Base-by-base conservation (phyloP, 2,797 vertebrate genomes). In the Sebastes vulpes region DNA sequence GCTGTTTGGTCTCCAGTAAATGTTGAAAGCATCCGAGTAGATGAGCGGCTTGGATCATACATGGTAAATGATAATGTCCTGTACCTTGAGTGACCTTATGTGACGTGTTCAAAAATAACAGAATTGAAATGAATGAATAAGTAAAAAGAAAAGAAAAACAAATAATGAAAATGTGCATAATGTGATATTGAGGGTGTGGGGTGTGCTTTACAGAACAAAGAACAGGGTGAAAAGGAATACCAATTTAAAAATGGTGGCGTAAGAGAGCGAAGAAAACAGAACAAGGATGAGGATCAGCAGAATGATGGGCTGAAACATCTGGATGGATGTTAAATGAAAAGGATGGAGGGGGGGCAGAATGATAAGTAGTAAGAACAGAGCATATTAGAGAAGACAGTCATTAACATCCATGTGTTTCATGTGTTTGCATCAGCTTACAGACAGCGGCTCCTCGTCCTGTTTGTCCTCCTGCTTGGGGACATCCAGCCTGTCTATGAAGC, bases 271-370 rank as follows among this genome's bases (percentile, higher is more conserved):
- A 82, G 99, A 99, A 95, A 99, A 99, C 95, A 99, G 97, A 96
- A 99, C 98, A 88, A 99, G 98, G 91, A 99, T 99, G 96, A 99
- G 99, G 94, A 99, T 99, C 95, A 99, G 97, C 95, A 99, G 97
- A 98, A 99, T 99, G 95, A 99, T 99, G 93, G 99, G 99, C 96
- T 99, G 99, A 96, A 99, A 99, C 98, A 99, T 99, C 98, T 99
- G 94, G 94, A 95, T 93, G 96, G 88, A 64, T 65, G 59, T 46
- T 5, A 70, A 72, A 79, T 48, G 46, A 61, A 77, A 71, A 46
- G 18, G 23, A 46, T 42, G 32, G 28, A 29, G 32, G 42, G 21
- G 48, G 7, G 65, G 63, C 5, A 86, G 42, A 83, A 65, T 18
- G 29, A 82, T 9, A 77, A 52, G 25, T 1, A 50, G 75, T 32